Evolutionary conservation across 2,888 invertebrate species (phyloP).

Genomic region (Rhimphoctona megacephalus): DNA sequence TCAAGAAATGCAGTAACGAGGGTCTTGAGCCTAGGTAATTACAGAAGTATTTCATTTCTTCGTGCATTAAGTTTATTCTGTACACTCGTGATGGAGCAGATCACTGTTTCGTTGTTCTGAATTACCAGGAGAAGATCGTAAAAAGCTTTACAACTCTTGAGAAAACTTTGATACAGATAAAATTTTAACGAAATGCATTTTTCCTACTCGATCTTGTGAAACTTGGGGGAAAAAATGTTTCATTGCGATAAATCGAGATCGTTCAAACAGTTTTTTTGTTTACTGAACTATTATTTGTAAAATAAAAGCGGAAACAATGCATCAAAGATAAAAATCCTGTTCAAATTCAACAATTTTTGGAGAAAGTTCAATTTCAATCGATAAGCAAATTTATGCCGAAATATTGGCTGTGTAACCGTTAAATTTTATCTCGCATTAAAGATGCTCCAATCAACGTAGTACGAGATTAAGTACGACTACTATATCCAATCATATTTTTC

Average conservation of each 20-base stretch:
- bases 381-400: not conserved
- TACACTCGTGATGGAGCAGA: not conserved
- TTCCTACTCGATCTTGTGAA: not conserved
- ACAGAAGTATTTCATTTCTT: not conserved
- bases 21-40: not conserved
- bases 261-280: not conserved
- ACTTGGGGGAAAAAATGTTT: not conserved
- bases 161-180: constrained; percentile 8
- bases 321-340: no score
- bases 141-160: constrained; percentile 15
- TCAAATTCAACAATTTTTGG: no score
- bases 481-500: not conserved
- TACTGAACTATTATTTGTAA: no score
- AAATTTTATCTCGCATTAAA: not conserved
- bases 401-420: not conserved
- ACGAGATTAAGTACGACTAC: no score
- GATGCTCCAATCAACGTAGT: no score
- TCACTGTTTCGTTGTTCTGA: constrained; percentile 9
- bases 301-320: no score
- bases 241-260: not conserved
- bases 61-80: not conserved
- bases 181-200: not conserved
- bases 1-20: not conserved
- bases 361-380: not conserved
- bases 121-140: constrained; percentile 16